Evolutionary conservation across 2,888 invertebrate species (phyloP).

Genomic region (Chouioia cunea): DNA sequence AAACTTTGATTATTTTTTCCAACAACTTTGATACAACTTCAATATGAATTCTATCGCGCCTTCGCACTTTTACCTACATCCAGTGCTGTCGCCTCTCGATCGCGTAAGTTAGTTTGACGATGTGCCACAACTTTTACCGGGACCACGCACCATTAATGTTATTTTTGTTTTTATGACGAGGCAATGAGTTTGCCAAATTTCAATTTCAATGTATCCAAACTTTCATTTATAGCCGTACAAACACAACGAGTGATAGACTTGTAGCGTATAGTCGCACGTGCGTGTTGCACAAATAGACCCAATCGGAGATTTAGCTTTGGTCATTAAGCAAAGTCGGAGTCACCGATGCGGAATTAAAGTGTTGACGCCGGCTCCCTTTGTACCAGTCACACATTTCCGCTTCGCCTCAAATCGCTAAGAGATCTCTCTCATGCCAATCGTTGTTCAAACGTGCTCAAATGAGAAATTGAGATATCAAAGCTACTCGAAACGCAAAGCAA

Average conservation of each 20-base stretch:
- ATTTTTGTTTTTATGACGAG: conserved; percentile 9
- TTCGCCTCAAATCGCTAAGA: conserved; percentile 26
- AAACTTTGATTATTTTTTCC: conserved; percentile 68
- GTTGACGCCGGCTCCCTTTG: conserved; percentile 35
- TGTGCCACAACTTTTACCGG: too few species aligned
- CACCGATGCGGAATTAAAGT: conserved; percentile 44
- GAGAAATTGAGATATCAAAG: conserved; percentile 43
- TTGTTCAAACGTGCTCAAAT: conserved; percentile 18
- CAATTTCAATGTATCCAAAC: not conserved
- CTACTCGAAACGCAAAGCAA: not conserved
- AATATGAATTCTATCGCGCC: conserved; percentile 17
- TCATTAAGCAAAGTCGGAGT: conserved; percentile 42
- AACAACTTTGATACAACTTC: conserved; percentile 59
- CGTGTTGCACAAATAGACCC: conserved; percentile 42
- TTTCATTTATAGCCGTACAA: not conserved
- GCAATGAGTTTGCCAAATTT: conserved; percentile 4
- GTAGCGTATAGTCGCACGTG: conserved; percentile 28
- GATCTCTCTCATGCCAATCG: not conserved
- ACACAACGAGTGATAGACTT: not conserved
- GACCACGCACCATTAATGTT: too few species aligned
- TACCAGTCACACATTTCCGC: conserved; percentile 33
- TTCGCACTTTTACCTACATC: not conserved
- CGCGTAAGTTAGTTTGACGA: not conserved
- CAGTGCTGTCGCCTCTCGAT: not conserved
- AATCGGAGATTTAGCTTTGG: conserved; percentile 43